Evolutionary conservation across 2,797 vertebrate genomes (phyloP), one percentile per base, ranked within the genome.

Genomic region (Oreochromis grahami): DNA sequence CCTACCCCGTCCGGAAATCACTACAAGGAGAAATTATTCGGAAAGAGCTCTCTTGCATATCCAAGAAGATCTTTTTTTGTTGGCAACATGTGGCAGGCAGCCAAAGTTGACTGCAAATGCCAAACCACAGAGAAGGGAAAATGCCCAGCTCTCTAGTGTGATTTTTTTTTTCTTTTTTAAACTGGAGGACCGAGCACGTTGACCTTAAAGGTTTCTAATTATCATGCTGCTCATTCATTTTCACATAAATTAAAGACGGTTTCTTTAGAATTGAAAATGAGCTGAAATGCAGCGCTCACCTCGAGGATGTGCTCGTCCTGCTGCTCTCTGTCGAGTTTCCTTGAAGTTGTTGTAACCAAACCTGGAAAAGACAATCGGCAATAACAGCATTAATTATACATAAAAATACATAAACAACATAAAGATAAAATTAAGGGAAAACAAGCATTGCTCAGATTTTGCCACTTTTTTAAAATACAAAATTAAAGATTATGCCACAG

Each of bases 301-400:
- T 99, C 99, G 32, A 99, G 93, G 94, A 99, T 97, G 93, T 99
- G 99, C 80, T 99, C 99, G 9, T 94, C 97, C 74, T 99, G 99
- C 83, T 99, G 98, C 79, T 99, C 99, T 81, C 98, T 93, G 94
- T 99, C 99, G 85, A 99, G 95, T 91, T 95, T 99, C 88, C 98
- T 98, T 63, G 99, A 98, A 6, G 99, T 99, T 4, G 99, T 99
- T 70, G 97, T 97, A 90, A 99, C 97, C 79, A 99, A 95, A 87
- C 99, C 99, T 99, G 94, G 13, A 19, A 36, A 24, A 87, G 38
- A 89, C 63, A 91, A 82, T 48, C 34, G 24, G 29, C 8, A 51
- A 79, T 4, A 26, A 78, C 9, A 9, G 19, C 17, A 77, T 88
- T 29, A 85, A 51, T 48, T 2, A 53, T 2, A 77, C 4, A 36